Conservation (phyloP, 2,888 invertebrate genomes). For the Cremastinae sp. region DNA sequence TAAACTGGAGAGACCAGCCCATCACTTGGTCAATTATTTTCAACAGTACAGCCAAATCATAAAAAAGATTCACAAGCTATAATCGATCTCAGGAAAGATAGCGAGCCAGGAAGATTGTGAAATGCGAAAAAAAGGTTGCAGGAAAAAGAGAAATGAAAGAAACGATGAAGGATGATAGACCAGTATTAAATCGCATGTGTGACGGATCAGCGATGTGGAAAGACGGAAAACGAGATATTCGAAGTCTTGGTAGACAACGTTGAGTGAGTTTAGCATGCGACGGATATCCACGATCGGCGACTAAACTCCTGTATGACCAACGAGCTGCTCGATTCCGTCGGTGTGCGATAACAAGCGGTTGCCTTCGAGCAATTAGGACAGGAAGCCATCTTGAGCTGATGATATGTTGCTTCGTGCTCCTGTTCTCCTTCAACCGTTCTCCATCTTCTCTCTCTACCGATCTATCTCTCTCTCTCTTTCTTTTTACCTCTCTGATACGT, state of each 20-base stretch:
- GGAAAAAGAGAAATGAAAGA: constrained; percentile 26
- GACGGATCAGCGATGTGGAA: constrained; percentile 3
- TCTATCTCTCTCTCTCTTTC: neutral
- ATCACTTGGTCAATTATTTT: constrained; percentile 8
- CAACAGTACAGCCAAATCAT: neutral
- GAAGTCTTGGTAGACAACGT: neutral
- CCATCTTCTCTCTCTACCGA: neutral
- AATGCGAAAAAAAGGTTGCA: neutral
- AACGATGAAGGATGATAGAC: neutral
- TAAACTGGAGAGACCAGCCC: too few relatives aligned
- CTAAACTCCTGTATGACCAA: constrained; percentile 43
- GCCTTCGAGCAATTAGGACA: constrained; percentile 68
- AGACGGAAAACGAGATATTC: constrained; percentile 21
- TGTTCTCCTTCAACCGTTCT: too few relatives aligned
- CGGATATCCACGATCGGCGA: constrained; percentile 60
- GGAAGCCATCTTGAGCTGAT: constrained; percentile 65
- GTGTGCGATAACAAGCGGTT: constrained; percentile 64
- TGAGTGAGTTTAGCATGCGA: constrained; percentile 46
- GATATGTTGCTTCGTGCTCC: constrained; percentile 47
- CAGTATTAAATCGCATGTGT: constrained; percentile 25
- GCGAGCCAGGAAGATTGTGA: neutral
- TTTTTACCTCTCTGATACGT: constrained; percentile 35
- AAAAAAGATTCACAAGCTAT: neutral
- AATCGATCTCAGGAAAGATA: constrained; percentile 26
- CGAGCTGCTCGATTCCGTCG: constrained; percentile 36